phyloP scores from a whole-genome alignment of 2,888 invertebrate genomes.

The Parnassius orleans region DNA sequence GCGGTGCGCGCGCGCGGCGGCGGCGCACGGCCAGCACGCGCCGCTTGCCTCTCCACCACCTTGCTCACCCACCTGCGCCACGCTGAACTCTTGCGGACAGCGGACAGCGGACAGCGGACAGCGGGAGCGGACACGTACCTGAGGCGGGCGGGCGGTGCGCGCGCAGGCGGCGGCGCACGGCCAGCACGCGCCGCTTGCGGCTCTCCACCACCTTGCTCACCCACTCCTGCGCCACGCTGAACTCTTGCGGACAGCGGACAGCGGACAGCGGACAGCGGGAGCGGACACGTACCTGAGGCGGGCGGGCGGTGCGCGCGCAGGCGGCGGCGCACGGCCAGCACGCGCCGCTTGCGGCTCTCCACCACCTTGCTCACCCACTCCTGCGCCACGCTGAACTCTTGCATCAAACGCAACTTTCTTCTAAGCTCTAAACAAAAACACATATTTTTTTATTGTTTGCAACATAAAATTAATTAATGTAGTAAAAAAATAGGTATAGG shows the following conservation, averaged over 20 bases:
- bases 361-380: constrained; percentile 21
- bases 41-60: constrained; percentile 12
- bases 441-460: not conserved
- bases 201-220: constrained; percentile 35
- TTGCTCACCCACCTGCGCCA: not conserved
- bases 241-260: too few relatives aligned
- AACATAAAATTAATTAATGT: too few relatives aligned
- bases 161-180: constrained; percentile 29
- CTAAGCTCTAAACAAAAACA: constrained; percentile 37
- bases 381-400: constrained; percentile 44
- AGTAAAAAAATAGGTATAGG: too few relatives aligned
- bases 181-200: constrained; percentile 37
- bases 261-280: too few relatives aligned
- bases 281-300: not conserved
- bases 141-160: constrained; percentile 10
- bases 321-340: not conserved
- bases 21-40: too few relatives aligned
- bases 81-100: too few relatives aligned
- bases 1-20: not conserved
- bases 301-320: too few relatives aligned
- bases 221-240: too few relatives aligned
- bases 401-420: constrained; percentile 25
- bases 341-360: constrained; percentile 28
- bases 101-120: too few relatives aligned
- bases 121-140: constrained; percentile 4